Percentiles rank a stretch among this genome's conserved stretches.
phyloP scores from a whole-genome alignment of 2,113 vertebrate genomes.

The Mormoops blainvillei region DNA sequence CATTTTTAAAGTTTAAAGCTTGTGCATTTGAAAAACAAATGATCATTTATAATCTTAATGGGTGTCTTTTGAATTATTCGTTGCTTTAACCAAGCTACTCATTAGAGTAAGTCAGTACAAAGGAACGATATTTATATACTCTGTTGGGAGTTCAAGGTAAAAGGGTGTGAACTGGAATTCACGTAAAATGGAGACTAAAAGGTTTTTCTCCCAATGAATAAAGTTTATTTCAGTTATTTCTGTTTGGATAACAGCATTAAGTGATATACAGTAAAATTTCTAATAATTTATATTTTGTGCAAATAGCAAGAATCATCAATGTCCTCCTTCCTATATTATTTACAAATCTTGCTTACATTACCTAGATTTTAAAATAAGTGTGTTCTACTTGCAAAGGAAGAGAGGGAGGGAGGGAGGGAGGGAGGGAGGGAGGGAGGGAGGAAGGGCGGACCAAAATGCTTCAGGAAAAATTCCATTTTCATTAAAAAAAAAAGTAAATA shows the following conservation, averaged over 20 bases:
- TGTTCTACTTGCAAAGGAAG: neutral
- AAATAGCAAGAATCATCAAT: neutral
- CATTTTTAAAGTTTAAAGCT: neutral
- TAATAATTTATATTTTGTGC: neutral
- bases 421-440: neutral
- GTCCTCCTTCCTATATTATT: neutral
- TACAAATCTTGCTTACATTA: neutral
- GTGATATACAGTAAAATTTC: neutral
- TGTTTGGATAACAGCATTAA: neutral
- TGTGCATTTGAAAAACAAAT: slow-evolving; percentile 9
- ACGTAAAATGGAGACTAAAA: neutral
- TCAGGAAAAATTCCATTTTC: neutral
- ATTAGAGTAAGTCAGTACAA: neutral
- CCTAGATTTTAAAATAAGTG: neutral
- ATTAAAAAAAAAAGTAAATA: neutral
- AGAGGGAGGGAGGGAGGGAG: neutral
- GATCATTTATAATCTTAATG: neutral
- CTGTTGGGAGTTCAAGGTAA: neutral
- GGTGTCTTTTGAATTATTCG: neutral
- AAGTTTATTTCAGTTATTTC: neutral
- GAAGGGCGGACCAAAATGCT: neutral
- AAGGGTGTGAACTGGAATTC: neutral
- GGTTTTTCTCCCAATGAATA: neutral
- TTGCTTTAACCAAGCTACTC: neutral
- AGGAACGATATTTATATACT: neutral